Base-by-base conservation (phyloP, 2,113 vertebrate species). In the Gymnocephalus cernua region DNA sequence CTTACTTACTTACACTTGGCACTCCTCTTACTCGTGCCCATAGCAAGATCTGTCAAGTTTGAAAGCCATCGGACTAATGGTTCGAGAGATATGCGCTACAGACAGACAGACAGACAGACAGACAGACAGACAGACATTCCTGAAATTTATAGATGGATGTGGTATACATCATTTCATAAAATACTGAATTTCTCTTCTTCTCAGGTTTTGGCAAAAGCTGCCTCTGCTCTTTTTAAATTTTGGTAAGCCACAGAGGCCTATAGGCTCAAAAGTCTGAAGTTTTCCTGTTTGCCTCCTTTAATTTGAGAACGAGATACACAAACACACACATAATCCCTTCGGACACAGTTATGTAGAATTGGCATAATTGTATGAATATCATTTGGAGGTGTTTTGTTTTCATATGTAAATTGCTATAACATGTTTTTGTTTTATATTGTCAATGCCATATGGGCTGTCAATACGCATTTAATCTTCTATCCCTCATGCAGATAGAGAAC, bases 401-500 rank as follows among this genome's bases (percentile, higher is more conserved):
- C 27, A 2, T 35, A 25, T 45, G 19, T 47, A 21, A 48, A 11
- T 5, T 18, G 3, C 18, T 27, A 32, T 23, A n/a, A 57, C 14
- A 51, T 59, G 12, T 45, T 67, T 66, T 48, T 27, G 10, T 51
- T 50, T 16, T 45, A 3, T 50, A 8, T 23, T 50, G 16, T 59
- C 6, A 12, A 2, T 29, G 11, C 2, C 11, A 25, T 35, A 4
- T 21, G 10, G 10, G 11, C 7, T 62, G 19, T 13, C 11, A 23
- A 73, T 23, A 19, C 45, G 12, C 19, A 14, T 67, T 54, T 41
- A 0, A 51, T 71, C 10, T 10, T 48, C n/a, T 74, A 51, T 89
- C 58, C 25, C 2, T 64, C 13, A 2, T 88, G 32, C 92, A 99
- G 98, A 97, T 99, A 96, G 97, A 99, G 91, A 98, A 98, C 91